Percentiles rank a stretch among this genome's conserved stretches.
Conservation (phyloP, 2,113 vertebrate species). For the Hippocampus mohnikei region DNA sequence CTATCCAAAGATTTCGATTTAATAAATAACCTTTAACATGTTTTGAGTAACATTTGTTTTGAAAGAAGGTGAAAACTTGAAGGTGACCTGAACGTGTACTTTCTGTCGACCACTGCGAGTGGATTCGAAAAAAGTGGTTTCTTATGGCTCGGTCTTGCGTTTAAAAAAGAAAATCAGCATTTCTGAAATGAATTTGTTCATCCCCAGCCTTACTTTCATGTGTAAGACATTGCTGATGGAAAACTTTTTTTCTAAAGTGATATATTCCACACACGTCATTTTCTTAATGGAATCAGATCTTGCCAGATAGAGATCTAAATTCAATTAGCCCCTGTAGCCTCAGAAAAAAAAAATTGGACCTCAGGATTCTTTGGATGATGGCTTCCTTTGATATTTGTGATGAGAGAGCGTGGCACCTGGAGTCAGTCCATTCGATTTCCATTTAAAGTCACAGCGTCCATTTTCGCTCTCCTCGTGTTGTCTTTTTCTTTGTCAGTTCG, state of each 20-base stretch:
- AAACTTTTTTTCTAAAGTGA: neutral
- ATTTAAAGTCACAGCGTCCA: neutral
- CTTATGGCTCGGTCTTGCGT: neutral
- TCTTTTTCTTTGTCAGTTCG: neutral
- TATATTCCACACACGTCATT: neutral
- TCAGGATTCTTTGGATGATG: neutral
- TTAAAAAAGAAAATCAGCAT: neutral
- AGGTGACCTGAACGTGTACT: too few relatives aligned
- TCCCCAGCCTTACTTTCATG: neutral
- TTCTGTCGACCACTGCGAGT: neutral
- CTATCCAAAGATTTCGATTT: too few relatives aligned
- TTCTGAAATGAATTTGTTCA: neutral
- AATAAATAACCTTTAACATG: too few relatives aligned
- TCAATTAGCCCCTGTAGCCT: neutral
- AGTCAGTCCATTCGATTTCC: neutral
- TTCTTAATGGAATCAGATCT: neutral
- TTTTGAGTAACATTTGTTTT: too few relatives aligned
- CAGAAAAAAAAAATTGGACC: neutral
- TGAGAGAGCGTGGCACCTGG: neutral
- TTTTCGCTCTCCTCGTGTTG: neutral
- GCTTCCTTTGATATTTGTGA: neutral
- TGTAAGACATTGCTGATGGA: neutral
- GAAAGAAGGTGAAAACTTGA: too few relatives aligned
- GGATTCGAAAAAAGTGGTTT: neutral
- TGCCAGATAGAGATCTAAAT: neutral